Evolutionary conservation across 92 coral and sea anemone species (phyloP).

Genomic region (Metridium senile): DNA sequence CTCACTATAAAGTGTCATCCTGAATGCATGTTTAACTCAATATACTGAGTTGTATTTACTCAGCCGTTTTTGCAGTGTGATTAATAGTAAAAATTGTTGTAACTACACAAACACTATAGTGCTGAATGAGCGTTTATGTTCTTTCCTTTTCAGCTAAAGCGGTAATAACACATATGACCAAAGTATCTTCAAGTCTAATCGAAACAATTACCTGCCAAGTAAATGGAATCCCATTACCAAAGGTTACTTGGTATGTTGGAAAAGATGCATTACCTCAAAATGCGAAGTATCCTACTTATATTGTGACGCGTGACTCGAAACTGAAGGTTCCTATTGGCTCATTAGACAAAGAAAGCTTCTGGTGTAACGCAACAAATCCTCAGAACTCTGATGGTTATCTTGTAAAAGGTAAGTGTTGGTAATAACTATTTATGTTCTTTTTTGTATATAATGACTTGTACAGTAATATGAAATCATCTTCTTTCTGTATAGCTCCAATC

Average conservation of each 20-base stretch:
- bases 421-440: not conserved
- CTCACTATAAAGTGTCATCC: no score
- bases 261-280: slow-evolving; percentile 55
- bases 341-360: slow-evolving; percentile 50
- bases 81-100: no score
- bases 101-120: not conserved
- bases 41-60: no score
- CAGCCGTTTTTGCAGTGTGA: no score
- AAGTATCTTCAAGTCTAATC: not conserved
- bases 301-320: slow-evolving; percentile 43
- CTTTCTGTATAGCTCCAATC: slow-evolving; percentile 54
- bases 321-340: slow-evolving; percentile 56
- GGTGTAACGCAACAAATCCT: slow-evolving; percentile 77
- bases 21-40: no score
- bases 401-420: slow-evolving; percentile 80
- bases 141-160: slow-evolving; percentile 2
- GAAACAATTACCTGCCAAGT: slow-evolving; percentile 62
- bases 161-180: slow-evolving; percentile 6
- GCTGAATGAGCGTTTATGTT: not conserved
- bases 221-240: slow-evolving; percentile 64
- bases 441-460: no score
- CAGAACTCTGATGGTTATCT: slow-evolving; percentile 59
- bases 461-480: no score
- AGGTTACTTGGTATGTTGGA: slow-evolving; percentile 73
- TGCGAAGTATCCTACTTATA: slow-evolving; percentile 49